Evolutionary conservation across 2,797 vertebrate species (phyloP), one percentile per base, ranked within the genome.

Genomic region (Atherinosoma microstoma): DNA sequence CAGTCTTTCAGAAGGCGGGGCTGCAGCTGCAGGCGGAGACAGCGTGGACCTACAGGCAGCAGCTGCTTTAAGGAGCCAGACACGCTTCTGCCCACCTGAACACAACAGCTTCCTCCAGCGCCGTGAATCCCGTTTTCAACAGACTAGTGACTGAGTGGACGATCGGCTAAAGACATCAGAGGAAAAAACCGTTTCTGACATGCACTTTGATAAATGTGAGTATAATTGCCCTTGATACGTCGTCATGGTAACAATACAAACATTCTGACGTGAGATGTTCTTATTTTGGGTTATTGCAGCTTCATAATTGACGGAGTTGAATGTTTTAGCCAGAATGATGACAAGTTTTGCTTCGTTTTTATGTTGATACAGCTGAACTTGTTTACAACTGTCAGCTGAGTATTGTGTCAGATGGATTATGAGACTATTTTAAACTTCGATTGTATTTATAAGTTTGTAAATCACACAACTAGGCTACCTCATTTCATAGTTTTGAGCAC

Each of bases 161-260:
- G 67, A 91, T 73, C 84, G 84, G 83, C 67, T 75, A 83, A 90
- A 45, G 66, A 72, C 79, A 70, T 71, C 81, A 84, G 72, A 86
- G 89, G 82, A 72, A 88, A 73, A 88, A 91, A 84, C 87, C 79
- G 91, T 80, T 90, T 94, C 89, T 95, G 94, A 94, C 94, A 95
- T 95, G 95, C 95, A 94, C 94, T 93, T 94, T 94, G 94, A 94
- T 90, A 94, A 93, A 92, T 91, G 95, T 95, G 78, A 95, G 95
- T 94, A 87, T 45, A 2, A 29, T 9, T 58, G 35, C 34, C 72
- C n/a, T 67, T 62, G n/a, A 47, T 10, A 0, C 18, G 35, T 57
- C 9, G 4, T 8, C 29, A 56, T 3, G 30, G 6, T 53, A 57
- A 12, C 54, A 57, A 11, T 54, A 47, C 10, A 64, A 29, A 4